These are phyloP conservation scores for Haliclona indistincta DNA, from an alignment of 37 sponge, comb jelly and placozoan species.

Conservation along the genomic window DNA sequence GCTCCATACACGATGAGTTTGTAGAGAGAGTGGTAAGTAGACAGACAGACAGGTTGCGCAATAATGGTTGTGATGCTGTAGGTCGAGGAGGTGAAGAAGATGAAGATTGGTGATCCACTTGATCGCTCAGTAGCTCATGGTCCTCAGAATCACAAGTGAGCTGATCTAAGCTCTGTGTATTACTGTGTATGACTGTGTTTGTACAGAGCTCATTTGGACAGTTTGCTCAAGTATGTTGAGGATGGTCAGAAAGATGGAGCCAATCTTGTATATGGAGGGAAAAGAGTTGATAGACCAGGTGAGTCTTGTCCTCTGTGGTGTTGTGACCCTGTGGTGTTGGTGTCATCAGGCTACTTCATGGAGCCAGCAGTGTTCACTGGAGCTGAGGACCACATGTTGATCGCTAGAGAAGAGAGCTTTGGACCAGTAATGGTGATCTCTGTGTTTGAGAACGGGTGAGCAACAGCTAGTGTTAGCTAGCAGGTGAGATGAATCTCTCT, in stretches of 20 bases:
- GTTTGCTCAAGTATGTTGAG: constrained; percentile 76
- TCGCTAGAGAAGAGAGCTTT: constrained; percentile 89
- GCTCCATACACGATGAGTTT: constrained; percentile 84
- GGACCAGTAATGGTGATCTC: constrained; percentile 93
- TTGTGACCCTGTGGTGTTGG: too few relatives aligned
- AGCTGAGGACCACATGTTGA: constrained; percentile 84
- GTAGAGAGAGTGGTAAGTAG: constrained; percentile 66
- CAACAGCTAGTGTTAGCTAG: neutral
- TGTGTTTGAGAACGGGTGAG: constrained; percentile 85
- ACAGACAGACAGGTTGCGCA: too few relatives aligned
- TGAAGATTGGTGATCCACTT: constrained; percentile 96
- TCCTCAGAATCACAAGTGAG: constrained; percentile 92
- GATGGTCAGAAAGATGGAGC: constrained; percentile 87
- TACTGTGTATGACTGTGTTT: neutral
- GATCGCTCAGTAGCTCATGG: constrained; percentile 84
- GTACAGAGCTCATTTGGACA: constrained; percentile 71
- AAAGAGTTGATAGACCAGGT: constrained; percentile 77
- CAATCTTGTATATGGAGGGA: constrained; percentile 88
- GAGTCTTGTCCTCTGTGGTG: too few relatives aligned
- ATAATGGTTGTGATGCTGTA: neutral
- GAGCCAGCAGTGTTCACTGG: constrained; percentile 89
- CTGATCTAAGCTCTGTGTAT: neutral
- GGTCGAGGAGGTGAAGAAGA: constrained; percentile 89
- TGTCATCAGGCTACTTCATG: constrained; percentile 80
- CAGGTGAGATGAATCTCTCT: neutral